Conservation (phyloP, 2,888 invertebrate genomes). For the Mellilla xanthometata region DNA sequence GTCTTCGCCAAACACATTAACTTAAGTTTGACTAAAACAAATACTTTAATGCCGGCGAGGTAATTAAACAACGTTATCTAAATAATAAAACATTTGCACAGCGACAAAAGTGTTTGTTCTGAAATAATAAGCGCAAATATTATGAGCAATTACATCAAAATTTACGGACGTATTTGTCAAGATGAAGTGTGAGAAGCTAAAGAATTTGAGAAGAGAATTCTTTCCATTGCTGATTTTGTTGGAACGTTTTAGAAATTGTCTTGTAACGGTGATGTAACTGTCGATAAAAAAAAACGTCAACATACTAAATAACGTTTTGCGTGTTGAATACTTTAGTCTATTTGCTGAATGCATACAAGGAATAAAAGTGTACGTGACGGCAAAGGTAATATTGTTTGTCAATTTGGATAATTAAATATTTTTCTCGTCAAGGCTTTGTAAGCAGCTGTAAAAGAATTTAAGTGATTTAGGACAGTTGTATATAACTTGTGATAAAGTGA, state of each 20-base stretch:
- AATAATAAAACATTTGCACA: conserved; percentile 69
- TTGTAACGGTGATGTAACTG: too few relatives aligned
- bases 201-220: conserved; percentile 15
- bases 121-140: conserved; percentile 70
- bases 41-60: conserved; percentile 60
- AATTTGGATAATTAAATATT: conserved; percentile 57
- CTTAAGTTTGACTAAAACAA: conserved; percentile 52
- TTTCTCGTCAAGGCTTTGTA: conserved; percentile 53
- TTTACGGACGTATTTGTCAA: conserved; percentile 57
- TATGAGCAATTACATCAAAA: conserved; percentile 66
- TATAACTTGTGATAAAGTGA: conserved; percentile 25
- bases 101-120: conserved; percentile 63
- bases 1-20: conserved; percentile 42
- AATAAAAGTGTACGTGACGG: conserved; percentile 36
- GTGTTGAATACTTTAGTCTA: too few relatives aligned
- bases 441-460: conserved; percentile 48
- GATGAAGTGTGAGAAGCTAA: conserved; percentile 2
- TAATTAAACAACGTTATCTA: conserved; percentile 72
- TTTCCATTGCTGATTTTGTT: conserved; percentile 39
- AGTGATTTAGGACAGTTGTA: conserved; percentile 29
- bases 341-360: too few relatives aligned
- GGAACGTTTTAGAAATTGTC: too few relatives aligned
- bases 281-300: too few relatives aligned
- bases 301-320: too few relatives aligned
- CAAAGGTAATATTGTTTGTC: conserved; percentile 47